Conservation (phyloP, 2,797 vertebrate species). For the Acanthis flammea region DNA sequence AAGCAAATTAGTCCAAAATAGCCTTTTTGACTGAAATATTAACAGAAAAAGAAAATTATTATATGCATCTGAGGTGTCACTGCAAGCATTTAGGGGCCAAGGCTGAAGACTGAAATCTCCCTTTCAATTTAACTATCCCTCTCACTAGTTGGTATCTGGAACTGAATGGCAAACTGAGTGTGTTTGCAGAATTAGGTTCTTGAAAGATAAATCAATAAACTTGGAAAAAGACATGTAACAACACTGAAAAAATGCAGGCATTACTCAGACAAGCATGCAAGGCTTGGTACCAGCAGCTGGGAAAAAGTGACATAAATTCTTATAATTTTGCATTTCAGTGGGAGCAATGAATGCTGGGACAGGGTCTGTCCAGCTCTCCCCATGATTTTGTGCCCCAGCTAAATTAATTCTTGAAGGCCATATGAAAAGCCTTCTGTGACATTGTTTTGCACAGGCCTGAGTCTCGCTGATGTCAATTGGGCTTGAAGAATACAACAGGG, state of each 20-base stretch:
- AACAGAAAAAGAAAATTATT: background rate
- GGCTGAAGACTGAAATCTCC: background rate
- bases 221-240: background rate
- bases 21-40: background rate
- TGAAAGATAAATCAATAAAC: background rate
- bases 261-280: background rate
- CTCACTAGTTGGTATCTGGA: background rate
- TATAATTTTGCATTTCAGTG: background rate
- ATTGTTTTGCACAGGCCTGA: background rate
- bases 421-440: background rate
- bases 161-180: background rate
- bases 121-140: background rate
- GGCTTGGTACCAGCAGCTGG: background rate
- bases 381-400: background rate
- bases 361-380: background rate
- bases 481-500: background rate
- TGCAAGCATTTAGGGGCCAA: background rate
- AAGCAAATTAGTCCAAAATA: background rate
- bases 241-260: background rate
- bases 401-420: background rate
- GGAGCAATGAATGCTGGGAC: rapidly evolving
- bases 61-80: background rate
- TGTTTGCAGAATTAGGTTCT: background rate
- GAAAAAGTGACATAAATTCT: background rate
- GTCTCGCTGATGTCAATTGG: background rate